Evolutionary conservation across 2,113 vertebrate species (phyloP), one percentile per base, ranked within the genome.

Genomic region (Fregata magnificens): DNA sequence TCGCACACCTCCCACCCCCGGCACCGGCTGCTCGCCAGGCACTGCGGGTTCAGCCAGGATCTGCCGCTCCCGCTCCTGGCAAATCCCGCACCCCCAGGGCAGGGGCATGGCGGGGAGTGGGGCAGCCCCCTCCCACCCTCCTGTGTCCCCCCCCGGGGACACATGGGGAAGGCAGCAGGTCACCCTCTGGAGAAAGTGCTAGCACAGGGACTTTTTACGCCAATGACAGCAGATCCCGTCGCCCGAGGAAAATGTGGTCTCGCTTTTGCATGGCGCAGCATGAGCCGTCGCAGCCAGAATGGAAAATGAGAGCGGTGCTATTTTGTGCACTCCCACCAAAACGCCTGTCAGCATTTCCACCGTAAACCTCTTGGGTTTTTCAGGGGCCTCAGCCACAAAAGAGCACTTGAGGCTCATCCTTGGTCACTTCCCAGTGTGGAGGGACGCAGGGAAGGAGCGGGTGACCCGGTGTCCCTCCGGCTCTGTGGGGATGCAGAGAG

Each of bases 381-480:
- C 86, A 61, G 66, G 81, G 49, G 84, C 61, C 88, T 44, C 70
- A 16, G 16, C 29, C 84, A 31, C 74, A n/a, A 13, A 67, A 25
- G 20, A 53, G 12, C 1, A 0, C 58, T 58, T 1, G 0, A 69
- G 77, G 40, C 55, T 81, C 36, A 3, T 6, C 38, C 49, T 38
- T 3, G 0, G 59, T 12, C 10, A 9, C 73, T 36, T 24, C 69
- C 82, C 2, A 0, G 29, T 3, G 20, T 4, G 9, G 29, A 28
- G 69, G 69, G 40, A 58, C 0, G 17, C 36, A 20, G 61, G 88
- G 52, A 38, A 36, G n/a, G 55, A 26, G 5, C 3, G 14, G 71
- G 34, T 11, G 62, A 45, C 34, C 45, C 15, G 0, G 3, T 5
- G 32, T n/a, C 36, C 56, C 34, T 9, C 45, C 2, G 9, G 65